Evolutionary conservation across 2,797 vertebrate genomes (phyloP).

Genomic region (Rhincodon typus): DNA sequence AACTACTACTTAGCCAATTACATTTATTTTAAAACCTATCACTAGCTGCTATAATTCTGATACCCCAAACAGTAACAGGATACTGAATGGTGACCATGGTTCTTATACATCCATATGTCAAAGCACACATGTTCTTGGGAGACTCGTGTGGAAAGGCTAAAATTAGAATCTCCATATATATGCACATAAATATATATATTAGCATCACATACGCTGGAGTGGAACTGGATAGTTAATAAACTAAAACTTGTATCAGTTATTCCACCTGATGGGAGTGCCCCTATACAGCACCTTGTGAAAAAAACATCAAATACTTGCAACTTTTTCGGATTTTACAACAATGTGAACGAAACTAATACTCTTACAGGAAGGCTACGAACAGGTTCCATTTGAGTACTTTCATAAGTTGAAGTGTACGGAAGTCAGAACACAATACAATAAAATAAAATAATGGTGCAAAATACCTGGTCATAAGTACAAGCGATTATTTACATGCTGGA

Average conservation of each 20-base stretch:
- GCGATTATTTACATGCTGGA: no score
- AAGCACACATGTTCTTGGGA: neutral
- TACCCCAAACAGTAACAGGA: neutral
- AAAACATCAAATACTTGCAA: neutral
- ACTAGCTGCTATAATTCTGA: no score
- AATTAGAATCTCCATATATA: neutral
- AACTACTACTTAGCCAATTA: neutral
- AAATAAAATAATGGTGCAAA: no score
- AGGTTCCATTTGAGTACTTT: no score
- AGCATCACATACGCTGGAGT: neutral
- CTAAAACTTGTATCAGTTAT: neutral
- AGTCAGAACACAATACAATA: no score
- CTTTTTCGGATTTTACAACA: neutral
- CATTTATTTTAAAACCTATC: no score
- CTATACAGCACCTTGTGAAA: neutral
- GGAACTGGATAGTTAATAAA: neutral
- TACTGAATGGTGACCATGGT: neutral
- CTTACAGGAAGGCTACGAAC: no score
- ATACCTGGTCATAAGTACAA: no score
- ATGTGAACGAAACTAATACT: neutral
- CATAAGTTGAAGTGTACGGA: no score
- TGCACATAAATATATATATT: neutral
- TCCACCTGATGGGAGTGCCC: neutral
- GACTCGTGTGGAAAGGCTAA: neutral
- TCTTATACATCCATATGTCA: neutral